phyloP scores from a whole-genome alignment of 2,888 invertebrate genomes.

The Agrilus mali region DNA sequence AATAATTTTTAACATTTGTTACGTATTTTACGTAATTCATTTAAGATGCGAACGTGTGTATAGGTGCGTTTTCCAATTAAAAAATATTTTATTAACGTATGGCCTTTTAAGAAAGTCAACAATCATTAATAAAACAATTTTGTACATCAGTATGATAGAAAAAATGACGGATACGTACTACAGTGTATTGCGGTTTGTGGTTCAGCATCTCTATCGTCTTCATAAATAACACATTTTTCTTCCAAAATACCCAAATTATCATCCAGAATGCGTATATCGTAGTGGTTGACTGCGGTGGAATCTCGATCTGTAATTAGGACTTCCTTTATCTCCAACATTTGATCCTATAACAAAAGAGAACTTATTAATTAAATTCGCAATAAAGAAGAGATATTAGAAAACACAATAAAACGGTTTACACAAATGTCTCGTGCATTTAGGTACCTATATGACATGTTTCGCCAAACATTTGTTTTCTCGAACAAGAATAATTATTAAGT shows the following conservation, averaged over 20 bases:
- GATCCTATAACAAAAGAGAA: constrained; percentile 24
- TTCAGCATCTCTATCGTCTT: constrained; percentile 22
- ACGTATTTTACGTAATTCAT: too few relatives aligned
- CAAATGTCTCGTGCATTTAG: too few relatives aligned
- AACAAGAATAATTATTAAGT: too few relatives aligned
- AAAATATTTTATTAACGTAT: not conserved
- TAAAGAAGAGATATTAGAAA: too few relatives aligned
- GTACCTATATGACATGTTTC: too few relatives aligned
- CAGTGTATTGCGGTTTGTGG: constrained; percentile 24
- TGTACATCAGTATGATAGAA: not conserved
- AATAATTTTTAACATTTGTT: too few relatives aligned
- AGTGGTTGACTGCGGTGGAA: constrained; percentile 30
- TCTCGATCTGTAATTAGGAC: constrained; percentile 35
- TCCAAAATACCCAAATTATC: constrained; percentile 30
- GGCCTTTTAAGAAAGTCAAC: not conserved
- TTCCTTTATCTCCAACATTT: constrained; percentile 25
- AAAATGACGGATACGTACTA: constrained; percentile 20
- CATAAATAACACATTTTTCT: constrained; percentile 26
- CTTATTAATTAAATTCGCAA: too few relatives aligned
- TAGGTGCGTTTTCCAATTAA: too few relatives aligned
- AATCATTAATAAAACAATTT: not conserved
- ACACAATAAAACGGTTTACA: too few relatives aligned
- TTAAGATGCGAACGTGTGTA: too few relatives aligned
- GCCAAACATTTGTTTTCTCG: too few relatives aligned
- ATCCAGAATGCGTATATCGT: constrained; percentile 27